Evolutionary conservation across 2,797 vertebrate genomes (phyloP), one percentile per base, ranked within the genome.

Genomic region (Ambastaia sidthimunki): DNA sequence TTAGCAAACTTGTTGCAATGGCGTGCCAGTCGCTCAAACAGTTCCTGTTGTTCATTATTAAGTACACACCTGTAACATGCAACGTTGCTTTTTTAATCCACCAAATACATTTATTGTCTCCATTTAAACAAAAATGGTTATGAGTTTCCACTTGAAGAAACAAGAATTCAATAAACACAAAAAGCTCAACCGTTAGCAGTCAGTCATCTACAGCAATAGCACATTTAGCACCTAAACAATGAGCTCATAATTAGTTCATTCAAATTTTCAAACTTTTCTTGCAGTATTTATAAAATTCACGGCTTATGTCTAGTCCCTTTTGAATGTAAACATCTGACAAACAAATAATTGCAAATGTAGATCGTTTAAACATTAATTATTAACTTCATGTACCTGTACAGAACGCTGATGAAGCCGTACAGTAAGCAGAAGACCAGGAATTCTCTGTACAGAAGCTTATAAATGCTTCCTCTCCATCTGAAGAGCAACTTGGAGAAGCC

Each of bases 381-480:
- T 37, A 12, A 67, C 12, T 11, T 19, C 12, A 11, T 18, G 15
- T 86, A 96, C 96, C 93, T 90, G 92, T 97, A 97, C 23, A 90
- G 78, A 16, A 95, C 1, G 84, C 96, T 97, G 87, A 97, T 93
- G 54, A 91, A 37, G 1, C 92, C 13, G 0, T 96, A 97, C 25
- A 96, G 82, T 3, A 79, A 81, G 19, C 89, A 71, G 23, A 96
- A 98, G 44, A 94, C 85, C 7, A 96, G 80, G 16, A 97, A 91
- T 77, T 98, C 95, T 82, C 95, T 96, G 89, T 96, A 98, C 0
- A 98, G 89, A 85, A 98, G 91, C 80, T 93, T 94, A 91, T 96
- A 98, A 91, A 96, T 97, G 89, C 95, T 98, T 44, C 96, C 96
- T 82, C 90, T 96, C 96, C 96, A 98, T n/a, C 92, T 83, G 86